phyloP scores from a whole-genome alignment of 2,888 invertebrate species.

The Drosophila histrio region DNA sequence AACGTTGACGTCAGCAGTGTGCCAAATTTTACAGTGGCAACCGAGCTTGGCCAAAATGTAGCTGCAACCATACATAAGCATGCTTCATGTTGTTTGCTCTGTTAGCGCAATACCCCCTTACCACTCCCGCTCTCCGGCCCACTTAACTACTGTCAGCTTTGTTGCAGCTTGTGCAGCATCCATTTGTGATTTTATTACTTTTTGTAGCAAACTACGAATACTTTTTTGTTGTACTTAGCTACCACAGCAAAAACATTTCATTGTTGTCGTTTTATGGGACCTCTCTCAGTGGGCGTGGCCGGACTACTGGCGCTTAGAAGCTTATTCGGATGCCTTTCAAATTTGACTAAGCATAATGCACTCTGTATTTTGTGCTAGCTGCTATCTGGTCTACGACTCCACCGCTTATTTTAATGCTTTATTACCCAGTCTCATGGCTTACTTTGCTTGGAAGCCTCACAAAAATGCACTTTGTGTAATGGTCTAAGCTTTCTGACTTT shows the following conservation, averaged over 20 bases:
- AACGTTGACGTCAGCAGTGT: conserved; percentile 74
- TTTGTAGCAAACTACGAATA: conserved; percentile 39
- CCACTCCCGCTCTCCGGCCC: not conserved
- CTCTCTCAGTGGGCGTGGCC: conserved; percentile 32
- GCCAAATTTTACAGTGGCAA: conserved; percentile 49
- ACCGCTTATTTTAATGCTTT: conserved; percentile 65
- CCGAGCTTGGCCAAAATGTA: conserved; percentile 59
- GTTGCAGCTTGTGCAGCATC: conserved; percentile 65
- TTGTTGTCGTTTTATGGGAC: conserved; percentile 53
- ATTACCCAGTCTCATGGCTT: conserved; percentile 34
- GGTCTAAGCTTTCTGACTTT: conserved; percentile 30
- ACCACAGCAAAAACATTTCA: conserved; percentile 59
- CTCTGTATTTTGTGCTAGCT: conserved; percentile 22
- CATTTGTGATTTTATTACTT: conserved; percentile 75
- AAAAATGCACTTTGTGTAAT: conserved; percentile 67
- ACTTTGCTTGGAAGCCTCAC: conserved; percentile 29
- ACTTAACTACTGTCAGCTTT: conserved; percentile 34
- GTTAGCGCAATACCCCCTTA: conserved; percentile 14
- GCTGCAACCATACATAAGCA: conserved; percentile 53
- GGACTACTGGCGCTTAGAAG: conserved; percentile 28
- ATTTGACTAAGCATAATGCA: conserved; percentile 52
- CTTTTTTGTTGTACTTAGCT: conserved; percentile 24
- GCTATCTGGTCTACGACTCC: conserved; percentile 13
- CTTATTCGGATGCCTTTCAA: conserved; percentile 48
- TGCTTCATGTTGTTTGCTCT: conserved; percentile 52